Evolutionary conservation across 2,797 vertebrate species (phyloP).

Genomic region (Smutsia gigantea): DNA sequence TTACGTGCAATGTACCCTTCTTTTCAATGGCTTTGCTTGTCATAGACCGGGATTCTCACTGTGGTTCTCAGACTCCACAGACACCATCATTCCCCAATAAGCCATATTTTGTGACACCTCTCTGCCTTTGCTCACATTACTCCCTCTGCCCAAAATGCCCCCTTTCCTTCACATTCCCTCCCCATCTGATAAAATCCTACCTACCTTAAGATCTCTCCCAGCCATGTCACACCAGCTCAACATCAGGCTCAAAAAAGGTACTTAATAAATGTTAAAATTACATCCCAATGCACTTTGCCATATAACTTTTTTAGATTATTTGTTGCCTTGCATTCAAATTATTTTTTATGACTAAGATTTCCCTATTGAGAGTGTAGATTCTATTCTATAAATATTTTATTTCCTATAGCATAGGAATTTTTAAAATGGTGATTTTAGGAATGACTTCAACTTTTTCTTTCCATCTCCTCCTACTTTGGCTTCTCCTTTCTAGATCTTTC

Average conservation of each 20-base stretch:
- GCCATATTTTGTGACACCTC: neutral
- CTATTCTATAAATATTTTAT: neutral
- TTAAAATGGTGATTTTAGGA: neutral
- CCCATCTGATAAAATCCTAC: neutral
- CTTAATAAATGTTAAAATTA: slow-evolving; percentile 22
- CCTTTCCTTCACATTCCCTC: neutral
- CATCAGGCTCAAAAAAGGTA: neutral
- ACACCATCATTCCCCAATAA: neutral
- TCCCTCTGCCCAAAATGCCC: neutral
- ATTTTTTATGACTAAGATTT: neutral
- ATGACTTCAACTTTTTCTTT: neutral
- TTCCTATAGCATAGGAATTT: neutral
- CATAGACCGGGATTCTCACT: neutral
- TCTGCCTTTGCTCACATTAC: neutral
- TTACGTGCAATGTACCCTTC: neutral
- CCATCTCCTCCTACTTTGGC: neutral
- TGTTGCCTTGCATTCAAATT: neutral
- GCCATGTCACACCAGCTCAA: neutral
- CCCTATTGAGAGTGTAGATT: neutral
- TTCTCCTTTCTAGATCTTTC: slow-evolving; percentile 2
- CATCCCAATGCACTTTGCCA: neutral
- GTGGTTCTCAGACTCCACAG: neutral
- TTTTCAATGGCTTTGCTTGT: neutral
- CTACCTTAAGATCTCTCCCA: neutral
- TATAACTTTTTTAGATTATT: neutral